These are phyloP conservation scores for crab-eating macaque (Macaca fascicularis) DNA, from an alignment of 2,113 vertebrate genomes.

Conservation along the genomic window DNA sequence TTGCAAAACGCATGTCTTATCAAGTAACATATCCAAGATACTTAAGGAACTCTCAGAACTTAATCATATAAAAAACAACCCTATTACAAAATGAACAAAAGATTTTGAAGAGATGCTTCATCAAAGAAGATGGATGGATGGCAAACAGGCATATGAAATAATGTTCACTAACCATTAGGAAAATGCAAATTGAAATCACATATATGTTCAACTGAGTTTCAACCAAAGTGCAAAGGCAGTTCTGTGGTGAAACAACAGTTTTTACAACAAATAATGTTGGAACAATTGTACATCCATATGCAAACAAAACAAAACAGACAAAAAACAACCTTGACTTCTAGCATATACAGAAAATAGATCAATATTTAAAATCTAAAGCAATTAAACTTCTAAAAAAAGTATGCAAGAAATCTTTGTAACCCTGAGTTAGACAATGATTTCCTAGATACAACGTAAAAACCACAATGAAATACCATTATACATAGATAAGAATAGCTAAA, in stretches of 20 bases:
- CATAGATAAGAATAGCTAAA: not conserved
- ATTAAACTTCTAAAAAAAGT: not conserved
- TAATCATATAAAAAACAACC: not conserved
- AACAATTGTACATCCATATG: not conserved
- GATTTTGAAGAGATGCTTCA: not conserved
- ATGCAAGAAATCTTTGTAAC: not conserved
- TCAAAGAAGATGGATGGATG: not conserved
- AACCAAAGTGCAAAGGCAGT: not conserved
- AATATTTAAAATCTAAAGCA: constrained; percentile 4
- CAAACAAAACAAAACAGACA: not conserved
- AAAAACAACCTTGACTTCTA: not conserved
- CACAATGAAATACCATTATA: not conserved
- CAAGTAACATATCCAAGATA: too few relatives aligned
- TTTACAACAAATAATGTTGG: not conserved
- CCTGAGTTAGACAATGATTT: not conserved
- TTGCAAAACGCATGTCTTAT: not conserved
- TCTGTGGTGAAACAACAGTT: not conserved
- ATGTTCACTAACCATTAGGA: not conserved
- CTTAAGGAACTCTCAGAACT: not conserved
- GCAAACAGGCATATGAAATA: not conserved
- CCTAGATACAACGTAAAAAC: not conserved
- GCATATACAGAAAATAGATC: not conserved
- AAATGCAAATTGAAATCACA: not conserved
- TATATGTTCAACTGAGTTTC: not conserved
- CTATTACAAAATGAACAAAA: not conserved